Base-by-base conservation (phyloP, 2,113 vertebrate species). In the Brachionichthys hirsutus region DNA sequence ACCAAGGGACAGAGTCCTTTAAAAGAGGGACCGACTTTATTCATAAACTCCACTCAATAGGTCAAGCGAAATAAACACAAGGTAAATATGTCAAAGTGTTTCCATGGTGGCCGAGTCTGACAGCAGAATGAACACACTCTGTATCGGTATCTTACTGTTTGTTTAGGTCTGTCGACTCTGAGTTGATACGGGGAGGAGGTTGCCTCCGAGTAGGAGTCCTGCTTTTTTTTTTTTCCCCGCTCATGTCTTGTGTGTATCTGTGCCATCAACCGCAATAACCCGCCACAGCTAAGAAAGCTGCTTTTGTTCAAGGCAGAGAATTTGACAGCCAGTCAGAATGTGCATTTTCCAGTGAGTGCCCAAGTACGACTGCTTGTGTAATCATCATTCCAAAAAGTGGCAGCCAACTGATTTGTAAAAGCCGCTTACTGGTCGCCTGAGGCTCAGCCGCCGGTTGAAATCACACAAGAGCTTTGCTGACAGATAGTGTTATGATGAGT, bases 31-130 rank as follows among this genome's bases (percentile, higher is more conserved):
- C n/a, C n/a, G 13, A 14, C 35, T 30, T 30, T 30, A 4, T 30
- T 30, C 24, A 52, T 67, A 49, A 60, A 60, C 44, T 38, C 14
- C 14, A 51, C 19, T 56, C 48, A 30, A 63, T 67, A 74, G 62
- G 62, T 75, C 51, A 72, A 54, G 30, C 8, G 44, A 77, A 60
- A 72, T 38, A 72, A 69, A 56, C 40, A n/a, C 35, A 48, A 30
- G 4, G 24, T 30, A 4, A 30, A 3, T 4, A 30, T 30, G 24
- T 30, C 24, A 30, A 30, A 30, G 63, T 60, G 72, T 60, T 61
- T 61, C 11, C 54, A 30, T 14, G 35, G 9, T 52, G 60, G 10
- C 55, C 22, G 34, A 46, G 48, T 62, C 20, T 30, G 40, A 62
- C 50, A 54, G 51, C 0, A 38, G 22, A 70, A 41, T n/a, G 40